phyloP scores from a whole-genome alignment of 2,888 invertebrate genomes.

The Philonicus albiceps region DNA sequence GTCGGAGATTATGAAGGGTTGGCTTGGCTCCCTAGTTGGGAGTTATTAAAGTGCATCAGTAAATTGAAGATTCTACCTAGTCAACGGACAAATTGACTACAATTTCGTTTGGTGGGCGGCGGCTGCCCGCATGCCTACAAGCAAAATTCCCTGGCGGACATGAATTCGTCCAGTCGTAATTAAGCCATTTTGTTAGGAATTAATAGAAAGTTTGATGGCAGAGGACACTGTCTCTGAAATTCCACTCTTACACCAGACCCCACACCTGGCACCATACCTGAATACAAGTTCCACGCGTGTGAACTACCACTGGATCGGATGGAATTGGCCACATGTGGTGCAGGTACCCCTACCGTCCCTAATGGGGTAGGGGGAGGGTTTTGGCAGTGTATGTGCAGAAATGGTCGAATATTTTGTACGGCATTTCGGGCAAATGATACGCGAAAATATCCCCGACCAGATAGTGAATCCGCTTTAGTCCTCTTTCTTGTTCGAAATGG shows the following conservation, averaged over 20 bases:
- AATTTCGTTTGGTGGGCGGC: neutral
- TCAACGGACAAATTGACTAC: neutral
- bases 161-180: conserved; percentile 18
- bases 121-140: neutral
- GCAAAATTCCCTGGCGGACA: neutral
- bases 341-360: neutral
- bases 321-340: neutral
- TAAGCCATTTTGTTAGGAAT: conserved; percentile 39
- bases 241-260: neutral
- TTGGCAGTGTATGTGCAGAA: neutral
- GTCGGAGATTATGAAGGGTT: neutral
- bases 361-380: neutral
- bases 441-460: conserved; percentile 3
- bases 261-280: neutral
- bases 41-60: neutral
- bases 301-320: neutral
- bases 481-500: conserved; percentile 8
- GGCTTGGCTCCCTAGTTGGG: neutral
- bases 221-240: neutral
- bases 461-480: conserved; percentile 12
- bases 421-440: conserved; percentile 16
- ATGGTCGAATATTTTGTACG: neutral
- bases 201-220: conserved; percentile 33
- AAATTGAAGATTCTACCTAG: conserved; percentile 20
- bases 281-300: neutral